Evolutionary conservation across 2,113 vertebrate species (phyloP), one percentile per base, ranked within the genome.

Genomic region (Ranitomeya imitator): DNA sequence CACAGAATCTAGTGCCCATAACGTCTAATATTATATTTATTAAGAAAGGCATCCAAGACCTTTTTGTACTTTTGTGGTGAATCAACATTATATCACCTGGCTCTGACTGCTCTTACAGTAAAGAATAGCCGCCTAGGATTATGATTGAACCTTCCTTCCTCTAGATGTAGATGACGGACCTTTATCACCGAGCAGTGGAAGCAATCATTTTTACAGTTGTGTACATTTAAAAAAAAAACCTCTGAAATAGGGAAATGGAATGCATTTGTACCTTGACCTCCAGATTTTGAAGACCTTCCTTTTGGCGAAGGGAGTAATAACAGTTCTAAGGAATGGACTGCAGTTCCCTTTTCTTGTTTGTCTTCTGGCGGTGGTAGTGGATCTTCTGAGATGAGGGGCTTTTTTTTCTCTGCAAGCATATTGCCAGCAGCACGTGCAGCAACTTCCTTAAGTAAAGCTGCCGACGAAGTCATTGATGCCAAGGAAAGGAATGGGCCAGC

Each of bases 401-500:
- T 96, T 91, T 97, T 97, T 91, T 98, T 99, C 92, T 98, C 98
- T 8, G 96, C 96, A 91, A 99, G 93, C 26, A 99, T 95, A 90
- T 96, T 99, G 90, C 98, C 98, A 0, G 98, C 97, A 54, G 98
- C 98, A 92, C 98, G 96, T 15, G 98, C 98, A 11, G 98, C 98
- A 89, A 99, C 98, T 93, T 99, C 98, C 91, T 99, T 99, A 90
- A 99, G 97, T 86, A 99, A 96, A 86, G 98, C 98, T 77, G 98
- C 98, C 0, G 98, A 99, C 86, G 98, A 99, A 91, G 97, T 99
- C 97, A 99, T 99, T 73, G 98, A 99, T 90, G 97, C 97, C 87
- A 99, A 93, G 19, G 98, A 99, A 90, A 99, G 97, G 91, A 99
- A 99, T 91, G 98, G 96, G 92, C 96, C 97, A 71, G 97, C 96